Percentiles rank a stretch among this genome's conserved stretches.
Evolutionary conservation across 2,113 vertebrate genomes (phyloP).

Genomic region (Gobiocypris rarus): DNA sequence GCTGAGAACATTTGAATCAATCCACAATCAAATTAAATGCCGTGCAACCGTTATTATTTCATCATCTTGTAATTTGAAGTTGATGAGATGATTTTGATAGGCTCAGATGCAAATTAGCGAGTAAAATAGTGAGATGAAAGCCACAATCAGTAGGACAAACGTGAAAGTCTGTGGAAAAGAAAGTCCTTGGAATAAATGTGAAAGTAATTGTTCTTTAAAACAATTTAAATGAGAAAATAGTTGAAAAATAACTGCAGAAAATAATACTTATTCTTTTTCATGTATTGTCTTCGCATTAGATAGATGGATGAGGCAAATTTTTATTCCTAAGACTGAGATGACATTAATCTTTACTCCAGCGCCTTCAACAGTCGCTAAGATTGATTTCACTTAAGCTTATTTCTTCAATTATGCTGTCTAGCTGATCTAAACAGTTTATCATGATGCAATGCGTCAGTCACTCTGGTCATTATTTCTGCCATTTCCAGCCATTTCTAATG

Average conservation of each 20-base stretch:
- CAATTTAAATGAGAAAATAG: background rate
- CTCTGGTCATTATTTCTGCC: constrained; percentile 15
- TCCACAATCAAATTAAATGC: background rate
- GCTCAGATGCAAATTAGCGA: background rate
- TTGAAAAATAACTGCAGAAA: too few relatives aligned
- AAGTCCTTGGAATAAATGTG: too few relatives aligned
- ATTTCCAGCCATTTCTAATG: constrained; percentile 14
- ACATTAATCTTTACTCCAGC: constrained; percentile 19
- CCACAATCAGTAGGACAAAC: background rate
- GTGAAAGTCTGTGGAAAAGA: background rate
- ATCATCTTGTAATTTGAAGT: background rate
- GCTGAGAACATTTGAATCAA: background rate
- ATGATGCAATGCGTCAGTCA: constrained; percentile 13
- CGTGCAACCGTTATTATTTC: background rate
- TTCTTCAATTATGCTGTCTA: constrained; percentile 6
- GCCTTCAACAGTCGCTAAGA: background rate
- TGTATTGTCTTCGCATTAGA: background rate
- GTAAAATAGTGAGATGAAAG: background rate
- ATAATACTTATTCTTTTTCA: background rate
- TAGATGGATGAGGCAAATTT: background rate
- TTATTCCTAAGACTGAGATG: background rate
- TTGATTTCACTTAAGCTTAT: background rate
- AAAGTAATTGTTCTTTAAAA: background rate
- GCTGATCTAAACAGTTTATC: constrained; percentile 1
- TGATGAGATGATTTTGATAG: background rate